Evolutionary conservation across 2,888 invertebrate species (phyloP).

Genomic region (Ischnus inquisitorius): DNA sequence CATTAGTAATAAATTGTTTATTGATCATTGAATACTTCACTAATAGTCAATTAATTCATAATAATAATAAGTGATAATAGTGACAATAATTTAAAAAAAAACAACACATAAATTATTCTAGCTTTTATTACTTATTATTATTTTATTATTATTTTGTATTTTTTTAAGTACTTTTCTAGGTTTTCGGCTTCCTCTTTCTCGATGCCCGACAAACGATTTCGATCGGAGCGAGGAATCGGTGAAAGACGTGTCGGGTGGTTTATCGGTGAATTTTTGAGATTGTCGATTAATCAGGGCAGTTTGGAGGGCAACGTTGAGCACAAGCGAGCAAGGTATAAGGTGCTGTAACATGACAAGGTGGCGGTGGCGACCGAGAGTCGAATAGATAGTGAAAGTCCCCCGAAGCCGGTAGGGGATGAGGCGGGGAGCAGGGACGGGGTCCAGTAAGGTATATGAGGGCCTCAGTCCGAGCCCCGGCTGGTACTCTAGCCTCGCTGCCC

Average conservation of each 20-base stretch:
- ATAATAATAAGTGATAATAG: no score
- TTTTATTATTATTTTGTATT: no score
- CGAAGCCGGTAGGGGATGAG: slow-evolving; percentile 73
- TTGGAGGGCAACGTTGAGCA: slow-evolving; percentile 69
- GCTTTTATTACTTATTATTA: no score
- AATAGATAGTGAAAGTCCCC: slow-evolving; percentile 84
- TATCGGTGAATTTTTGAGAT: slow-evolving; percentile 16
- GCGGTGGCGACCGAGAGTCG: slow-evolving; percentile 77
- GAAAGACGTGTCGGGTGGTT: slow-evolving; percentile 6
- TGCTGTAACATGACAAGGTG: slow-evolving; percentile 82
- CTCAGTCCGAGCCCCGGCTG: slow-evolving; percentile 82
- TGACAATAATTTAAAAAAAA: no score
- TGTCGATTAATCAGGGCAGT: slow-evolving; percentile 54
- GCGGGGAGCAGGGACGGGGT: slow-evolving; percentile 77
- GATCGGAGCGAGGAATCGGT: not conserved
- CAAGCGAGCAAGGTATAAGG: slow-evolving; percentile 79
- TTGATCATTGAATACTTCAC: no score
- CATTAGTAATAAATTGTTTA: no score
- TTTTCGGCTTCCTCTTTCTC: not conserved
- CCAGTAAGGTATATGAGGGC: slow-evolving; percentile 85
- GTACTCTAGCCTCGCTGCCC: slow-evolving; percentile 84
- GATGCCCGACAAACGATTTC: not conserved
- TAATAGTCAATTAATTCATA: no score
- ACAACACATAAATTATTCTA: no score
- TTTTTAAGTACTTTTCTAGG: not conserved